A percentile compares a stretch with the other conserved stretches of the same genome.
phyloP scores from a whole-genome alignment of 2,888 invertebrate species.

The Cacoxenus indagator region DNA sequence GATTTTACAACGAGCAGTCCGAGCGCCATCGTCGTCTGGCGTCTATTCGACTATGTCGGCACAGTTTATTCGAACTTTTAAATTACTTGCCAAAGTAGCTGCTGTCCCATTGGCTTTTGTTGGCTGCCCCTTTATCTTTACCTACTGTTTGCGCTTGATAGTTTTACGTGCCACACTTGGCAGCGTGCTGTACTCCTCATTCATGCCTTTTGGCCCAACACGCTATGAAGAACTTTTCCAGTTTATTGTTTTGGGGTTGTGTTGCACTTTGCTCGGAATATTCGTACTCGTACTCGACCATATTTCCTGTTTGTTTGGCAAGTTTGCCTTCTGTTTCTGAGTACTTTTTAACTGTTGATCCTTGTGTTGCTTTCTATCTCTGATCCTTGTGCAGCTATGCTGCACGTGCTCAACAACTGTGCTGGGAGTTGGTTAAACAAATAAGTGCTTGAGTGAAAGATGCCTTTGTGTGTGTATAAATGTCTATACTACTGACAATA shows the following conservation, averaged over 20 bases:
- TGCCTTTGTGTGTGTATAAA: not conserved
- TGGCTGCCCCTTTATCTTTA: not conserved
- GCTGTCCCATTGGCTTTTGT: constrained; percentile 24
- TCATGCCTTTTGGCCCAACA: too few species aligned
- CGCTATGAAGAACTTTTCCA: constrained; percentile 1
- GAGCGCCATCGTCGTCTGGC: too few species aligned
- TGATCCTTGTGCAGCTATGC: not conserved
- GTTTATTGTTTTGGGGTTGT: not conserved
- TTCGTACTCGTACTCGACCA: not conserved
- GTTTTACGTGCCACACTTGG: constrained; percentile 22
- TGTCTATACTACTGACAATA: not conserved
- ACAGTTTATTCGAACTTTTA: constrained; percentile 44
- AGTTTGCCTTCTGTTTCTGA: not conserved
- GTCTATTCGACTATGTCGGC: too few species aligned
- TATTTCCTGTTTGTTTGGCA: not conserved
- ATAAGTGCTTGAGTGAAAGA: not conserved
- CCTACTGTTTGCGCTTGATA: too few species aligned
- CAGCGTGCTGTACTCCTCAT: too few species aligned
- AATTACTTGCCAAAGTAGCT: constrained; percentile 42
- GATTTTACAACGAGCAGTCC: too few species aligned
- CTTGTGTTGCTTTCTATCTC: not conserved
- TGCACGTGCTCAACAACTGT: not conserved
- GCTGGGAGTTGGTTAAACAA: not conserved
- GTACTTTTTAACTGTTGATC: not conserved
- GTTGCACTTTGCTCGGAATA: not conserved